Conservation (phyloP, 1,140 invertebrate species). For the Ylistrum balloti region DNA sequence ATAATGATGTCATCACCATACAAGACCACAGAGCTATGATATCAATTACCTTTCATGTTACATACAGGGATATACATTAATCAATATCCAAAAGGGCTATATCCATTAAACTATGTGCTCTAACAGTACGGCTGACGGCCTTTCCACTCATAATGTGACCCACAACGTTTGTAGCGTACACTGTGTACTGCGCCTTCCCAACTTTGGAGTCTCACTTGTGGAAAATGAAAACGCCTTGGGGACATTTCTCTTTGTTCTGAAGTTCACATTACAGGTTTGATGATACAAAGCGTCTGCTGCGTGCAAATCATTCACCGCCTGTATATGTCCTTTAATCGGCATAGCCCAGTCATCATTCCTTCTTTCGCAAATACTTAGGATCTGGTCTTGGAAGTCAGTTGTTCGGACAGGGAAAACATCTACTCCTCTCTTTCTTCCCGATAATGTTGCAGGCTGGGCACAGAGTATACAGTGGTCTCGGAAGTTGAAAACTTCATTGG, state of each 20-base stretch:
- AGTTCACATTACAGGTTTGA: conserved; percentile 59
- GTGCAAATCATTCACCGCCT: conserved; percentile 54
- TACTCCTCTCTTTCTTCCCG: conserved; percentile 47
- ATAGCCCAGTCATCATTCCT: conserved; percentile 58
- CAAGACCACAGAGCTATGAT: too few relatives aligned
- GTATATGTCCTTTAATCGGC: conserved; percentile 49
- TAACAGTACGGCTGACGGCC: too few relatives aligned
- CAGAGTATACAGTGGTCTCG: conserved; percentile 55
- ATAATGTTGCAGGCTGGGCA: neutral
- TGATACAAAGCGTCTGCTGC: conserved; percentile 67
- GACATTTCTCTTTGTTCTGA: conserved; percentile 49
- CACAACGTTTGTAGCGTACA: too few relatives aligned
- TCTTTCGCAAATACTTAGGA: conserved; percentile 48
- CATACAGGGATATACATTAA: too few relatives aligned
- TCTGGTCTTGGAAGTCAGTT: conserved; percentile 52
- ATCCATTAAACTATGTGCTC: too few relatives aligned
- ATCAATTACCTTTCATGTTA: too few relatives aligned
- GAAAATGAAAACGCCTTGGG: conserved; percentile 2
- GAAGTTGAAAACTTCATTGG: conserved; percentile 18
- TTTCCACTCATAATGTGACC: too few relatives aligned
- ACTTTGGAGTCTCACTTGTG: neutral
- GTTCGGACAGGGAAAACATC: conserved; percentile 59
- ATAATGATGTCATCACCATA: too few relatives aligned
- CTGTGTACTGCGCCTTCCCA: too few relatives aligned
- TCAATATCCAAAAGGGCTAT: too few relatives aligned